Percentiles rank a stretch among this genome's conserved stretches.
Conservation (phyloP, 2,797 vertebrate genomes). For the Scyliorhinus canicula region DNA sequence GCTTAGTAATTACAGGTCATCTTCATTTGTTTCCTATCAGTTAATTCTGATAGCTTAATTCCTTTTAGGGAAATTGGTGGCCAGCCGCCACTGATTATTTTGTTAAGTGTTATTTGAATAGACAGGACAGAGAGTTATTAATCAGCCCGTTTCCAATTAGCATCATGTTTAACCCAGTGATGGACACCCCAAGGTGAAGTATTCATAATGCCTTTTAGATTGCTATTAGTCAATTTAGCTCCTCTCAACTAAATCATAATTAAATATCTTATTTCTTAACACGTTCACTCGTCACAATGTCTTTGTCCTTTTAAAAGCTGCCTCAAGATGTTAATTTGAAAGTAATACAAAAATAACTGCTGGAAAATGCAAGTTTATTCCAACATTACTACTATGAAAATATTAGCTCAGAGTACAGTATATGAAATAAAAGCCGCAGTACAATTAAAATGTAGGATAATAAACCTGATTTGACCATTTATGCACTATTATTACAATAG, state of each 20-base stretch:
- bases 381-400: not conserved
- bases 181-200: constrained; percentile 90
- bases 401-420: not conserved
- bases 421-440: not conserved
- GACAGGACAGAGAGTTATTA: constrained; percentile 88
- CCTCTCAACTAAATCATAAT: constrained; percentile 70
- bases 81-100: constrained; percentile 79
- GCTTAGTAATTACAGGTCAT: constrained; percentile 75
- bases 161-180: constrained; percentile 94
- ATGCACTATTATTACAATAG: not conserved
- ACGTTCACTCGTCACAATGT: not conserved
- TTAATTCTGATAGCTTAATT: constrained; percentile 77
- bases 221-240: constrained; percentile 73
- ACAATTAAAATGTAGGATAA: not conserved
- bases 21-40: constrained; percentile 77
- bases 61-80: constrained; percentile 66
- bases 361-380: not conserved
- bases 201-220: constrained; percentile 62
- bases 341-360: not conserved
- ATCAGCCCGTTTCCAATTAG: constrained; percentile 94
- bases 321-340: constrained; percentile 2
- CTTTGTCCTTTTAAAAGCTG: constrained; percentile 11
- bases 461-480: not conserved
- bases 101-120: constrained; percentile 88
- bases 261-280: constrained; percentile 45